A percentile compares a stretch with the other conserved stretches of the same genome.
Conservation (phyloP, 1,140 invertebrate genomes). For the Drosophila repletoides region DNA sequence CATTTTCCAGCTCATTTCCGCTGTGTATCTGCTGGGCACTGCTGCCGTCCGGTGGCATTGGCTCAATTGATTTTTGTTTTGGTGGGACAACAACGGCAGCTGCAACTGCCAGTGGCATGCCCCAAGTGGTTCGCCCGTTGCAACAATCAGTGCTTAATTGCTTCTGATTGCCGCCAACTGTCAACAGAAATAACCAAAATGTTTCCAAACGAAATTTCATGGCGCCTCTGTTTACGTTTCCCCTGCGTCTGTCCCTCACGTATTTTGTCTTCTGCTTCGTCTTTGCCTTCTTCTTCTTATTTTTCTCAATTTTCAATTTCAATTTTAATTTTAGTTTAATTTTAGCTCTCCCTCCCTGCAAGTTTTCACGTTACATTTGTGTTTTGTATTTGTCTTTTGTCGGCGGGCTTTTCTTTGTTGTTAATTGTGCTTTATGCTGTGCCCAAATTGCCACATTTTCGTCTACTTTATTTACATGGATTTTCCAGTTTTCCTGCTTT, state of each 20-base stretch:
- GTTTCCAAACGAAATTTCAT: slow-evolving; percentile 69
- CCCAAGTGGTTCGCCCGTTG: slow-evolving; percentile 27
- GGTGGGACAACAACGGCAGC: slow-evolving; percentile 5
- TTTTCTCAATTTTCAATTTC: slow-evolving; percentile 36
- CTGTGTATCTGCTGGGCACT: slow-evolving; percentile 5
- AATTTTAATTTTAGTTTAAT: slow-evolving; percentile 55
- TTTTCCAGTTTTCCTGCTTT: slow-evolving; percentile 6
- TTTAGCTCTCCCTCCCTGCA: slow-evolving; percentile 16
- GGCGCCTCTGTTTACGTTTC: slow-evolving; percentile 30
- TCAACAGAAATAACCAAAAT: slow-evolving; percentile 77
- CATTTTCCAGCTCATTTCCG: slow-evolving; percentile 75
- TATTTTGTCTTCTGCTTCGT: not conserved
- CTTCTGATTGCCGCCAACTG: slow-evolving; percentile 65
- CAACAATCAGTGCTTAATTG: slow-evolving; percentile 62
- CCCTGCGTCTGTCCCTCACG: not conserved
- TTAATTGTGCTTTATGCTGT: slow-evolving; percentile 39
- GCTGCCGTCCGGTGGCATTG: not conserved
- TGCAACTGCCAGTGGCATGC: slow-evolving; percentile 21
- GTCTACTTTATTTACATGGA: slow-evolving; percentile 40
- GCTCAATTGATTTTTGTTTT: slow-evolving; percentile 42
- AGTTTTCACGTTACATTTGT: slow-evolving; percentile 67
- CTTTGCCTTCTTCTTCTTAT: not conserved
- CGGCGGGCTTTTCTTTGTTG: slow-evolving; percentile 23
- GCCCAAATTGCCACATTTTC: slow-evolving; percentile 46
- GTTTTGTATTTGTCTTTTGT: slow-evolving; percentile 24